These are phyloP conservation scores for Oryzias javanicus DNA, from an alignment of 2,113 vertebrate species.

Conservation along the genomic window DNA sequence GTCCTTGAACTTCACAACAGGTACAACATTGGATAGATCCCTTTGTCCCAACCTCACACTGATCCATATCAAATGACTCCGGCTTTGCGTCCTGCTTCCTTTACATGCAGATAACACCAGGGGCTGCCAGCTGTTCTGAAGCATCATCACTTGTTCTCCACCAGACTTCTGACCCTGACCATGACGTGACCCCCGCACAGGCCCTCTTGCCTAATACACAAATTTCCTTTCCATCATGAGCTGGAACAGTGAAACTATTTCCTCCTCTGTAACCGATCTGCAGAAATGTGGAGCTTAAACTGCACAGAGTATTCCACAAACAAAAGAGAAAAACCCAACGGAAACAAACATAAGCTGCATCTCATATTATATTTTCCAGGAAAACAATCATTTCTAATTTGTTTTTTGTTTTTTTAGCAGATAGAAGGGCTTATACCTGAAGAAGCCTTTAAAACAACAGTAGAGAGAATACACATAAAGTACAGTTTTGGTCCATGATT, in stretches of 20 bases:
- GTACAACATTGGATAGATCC: not conserved
- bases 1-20: no score
- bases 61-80: not conserved
- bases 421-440: no score
- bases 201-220: not conserved
- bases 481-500: no score
- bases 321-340: not conserved
- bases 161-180: slow-evolving; percentile 23
- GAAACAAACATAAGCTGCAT: not conserved
- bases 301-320: not conserved
- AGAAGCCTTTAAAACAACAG: no score
- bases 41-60: not conserved
- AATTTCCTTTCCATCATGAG: slow-evolving; percentile 9
- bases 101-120: slow-evolving; percentile 1
- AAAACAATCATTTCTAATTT: no score
- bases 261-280: slow-evolving; percentile 1
- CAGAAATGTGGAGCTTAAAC: not conserved
- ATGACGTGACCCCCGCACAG: not conserved
- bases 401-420: no score
- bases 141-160: not conserved
- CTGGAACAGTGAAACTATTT: not conserved
- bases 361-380: not conserved
- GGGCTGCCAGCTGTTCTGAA: not conserved
- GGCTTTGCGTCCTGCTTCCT: slow-evolving; percentile 15
- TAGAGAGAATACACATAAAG: no score